phyloP scores from a whole-genome alignment of 2,113 vertebrate species.

The Lagenorhynchus albirostris region DNA sequence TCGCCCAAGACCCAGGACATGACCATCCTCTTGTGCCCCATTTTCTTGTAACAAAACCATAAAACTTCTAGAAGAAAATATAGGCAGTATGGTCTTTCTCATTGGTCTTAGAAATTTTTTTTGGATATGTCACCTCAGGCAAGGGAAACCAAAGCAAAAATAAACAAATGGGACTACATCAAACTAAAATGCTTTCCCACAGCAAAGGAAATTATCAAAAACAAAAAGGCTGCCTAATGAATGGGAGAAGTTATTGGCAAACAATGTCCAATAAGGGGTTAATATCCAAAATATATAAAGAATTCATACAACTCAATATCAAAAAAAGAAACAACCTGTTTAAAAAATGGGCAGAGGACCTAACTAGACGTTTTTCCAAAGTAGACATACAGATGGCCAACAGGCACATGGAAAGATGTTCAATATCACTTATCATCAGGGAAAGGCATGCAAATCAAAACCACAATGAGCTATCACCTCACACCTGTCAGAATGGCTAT shows the following conservation, averaged over 20 bases:
- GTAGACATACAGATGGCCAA: neutral
- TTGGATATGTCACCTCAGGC: neutral
- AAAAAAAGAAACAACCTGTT: neutral
- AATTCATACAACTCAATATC: neutral
- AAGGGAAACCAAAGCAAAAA: neutral
- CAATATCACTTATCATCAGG: neutral
- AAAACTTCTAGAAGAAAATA: neutral
- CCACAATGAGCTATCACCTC: neutral
- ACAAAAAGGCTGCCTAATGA: neutral
- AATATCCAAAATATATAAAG: neutral
- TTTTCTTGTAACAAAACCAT: neutral
- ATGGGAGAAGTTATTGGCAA: neutral
- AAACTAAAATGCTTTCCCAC: neutral
- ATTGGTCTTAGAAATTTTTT: neutral
- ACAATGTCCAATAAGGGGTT: neutral
- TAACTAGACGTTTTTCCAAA: neutral
- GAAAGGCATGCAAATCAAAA: neutral
- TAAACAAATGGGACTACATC: neutral
- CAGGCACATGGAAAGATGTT: neutral
- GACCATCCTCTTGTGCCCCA: too few species aligned
- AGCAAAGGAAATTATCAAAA: neutral
- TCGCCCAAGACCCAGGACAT: too few species aligned
- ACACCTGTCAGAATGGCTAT: neutral
- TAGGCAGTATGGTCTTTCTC: neutral
- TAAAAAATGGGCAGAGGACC: neutral